Evolutionary conservation across 2,113 vertebrate genomes (phyloP), one percentile per base, ranked within the genome.

Genomic region (Myiozetetes cayanensis): DNA sequence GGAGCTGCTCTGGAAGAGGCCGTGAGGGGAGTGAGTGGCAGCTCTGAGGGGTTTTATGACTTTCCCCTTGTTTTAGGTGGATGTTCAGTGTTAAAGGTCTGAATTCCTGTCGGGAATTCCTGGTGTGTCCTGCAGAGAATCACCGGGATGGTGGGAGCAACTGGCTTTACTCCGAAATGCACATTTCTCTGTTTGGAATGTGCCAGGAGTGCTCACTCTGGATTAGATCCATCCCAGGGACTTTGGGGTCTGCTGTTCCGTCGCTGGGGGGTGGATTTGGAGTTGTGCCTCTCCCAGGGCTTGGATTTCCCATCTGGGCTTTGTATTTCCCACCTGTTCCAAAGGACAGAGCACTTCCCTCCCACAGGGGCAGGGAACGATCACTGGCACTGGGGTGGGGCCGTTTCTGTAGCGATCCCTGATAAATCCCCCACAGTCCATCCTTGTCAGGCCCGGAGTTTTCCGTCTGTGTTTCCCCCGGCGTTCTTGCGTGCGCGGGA

Each of bases 401-500:
- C 15, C 16, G 4, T 61, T 75, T 53, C 46, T 52, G 28, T 0
- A 0, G 44, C 0, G 2, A 14, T 33, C 39, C 31, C 77, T 24
- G 1, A 1, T 66, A 30, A 59, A 49, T 27, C 70, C 28, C 56
- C 2, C 3, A 0, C 27, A 8, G n/a, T 49, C 84, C 49, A 0
- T 43, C 28, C 25, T 41, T 5, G 1, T 4, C 6, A 7, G 30
- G 46, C 27, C 37, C 5, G 8, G 49, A 35, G 61, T 33, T 82
- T 56, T 37, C 87, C 67, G 10, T 62, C 82, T 58, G 68, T 63
- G 92, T 59, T 93, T 61, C 66, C n/a, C 73, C 49, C 46, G 77
- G 49, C 74, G 7, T 89, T 94, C 39, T 20, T 82, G 20, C 4
- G 80, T 7, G 4, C 7, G 89, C 13, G 41, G 94, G 94, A 89